A percentile compares a stretch with the other conserved stretches of the same genome.
Evolutionary conservation across 2,797 vertebrate genomes (phyloP).

Genomic region (Perodicticus potto): DNA sequence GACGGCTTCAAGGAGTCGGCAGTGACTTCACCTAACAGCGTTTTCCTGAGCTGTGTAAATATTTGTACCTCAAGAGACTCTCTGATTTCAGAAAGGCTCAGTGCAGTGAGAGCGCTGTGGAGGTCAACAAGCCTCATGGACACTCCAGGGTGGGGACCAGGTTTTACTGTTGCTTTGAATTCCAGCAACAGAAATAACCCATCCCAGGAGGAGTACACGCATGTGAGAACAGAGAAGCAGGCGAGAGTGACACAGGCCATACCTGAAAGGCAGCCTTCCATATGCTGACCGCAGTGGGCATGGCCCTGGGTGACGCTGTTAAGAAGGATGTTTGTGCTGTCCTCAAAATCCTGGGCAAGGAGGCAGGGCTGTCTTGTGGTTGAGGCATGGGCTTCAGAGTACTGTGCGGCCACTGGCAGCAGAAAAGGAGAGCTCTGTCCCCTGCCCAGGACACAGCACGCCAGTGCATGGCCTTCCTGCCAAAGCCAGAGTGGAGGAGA

Average conservation of each 20-base stretch:
- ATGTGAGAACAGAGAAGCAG: background rate
- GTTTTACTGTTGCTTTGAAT: background rate
- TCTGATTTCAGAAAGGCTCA: constrained; percentile 12
- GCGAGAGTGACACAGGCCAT: background rate
- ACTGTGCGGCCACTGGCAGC: background rate
- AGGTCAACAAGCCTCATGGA: background rate
- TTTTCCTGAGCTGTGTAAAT: constrained; percentile 68
- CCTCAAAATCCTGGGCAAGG: background rate
- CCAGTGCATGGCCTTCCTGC: background rate
- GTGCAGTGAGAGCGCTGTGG: background rate
- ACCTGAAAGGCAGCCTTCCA: background rate
- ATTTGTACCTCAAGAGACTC: constrained; percentile 42
- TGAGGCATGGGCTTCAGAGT: background rate
- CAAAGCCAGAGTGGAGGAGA: background rate
- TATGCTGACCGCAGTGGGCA: background rate
- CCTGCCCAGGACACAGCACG: background rate
- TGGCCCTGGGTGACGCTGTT: background rate
- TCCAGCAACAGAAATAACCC: background rate
- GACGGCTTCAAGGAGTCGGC: constrained; percentile 28
- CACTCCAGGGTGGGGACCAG: background rate
- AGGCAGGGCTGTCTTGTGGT: background rate
- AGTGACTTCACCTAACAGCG: constrained; percentile 63
- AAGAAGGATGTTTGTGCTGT: too few species aligned
- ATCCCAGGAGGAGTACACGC: background rate
- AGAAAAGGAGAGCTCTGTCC: background rate